Conservation (phyloP, 2,797 vertebrate species). For the Sebastes nivosus region DNA sequence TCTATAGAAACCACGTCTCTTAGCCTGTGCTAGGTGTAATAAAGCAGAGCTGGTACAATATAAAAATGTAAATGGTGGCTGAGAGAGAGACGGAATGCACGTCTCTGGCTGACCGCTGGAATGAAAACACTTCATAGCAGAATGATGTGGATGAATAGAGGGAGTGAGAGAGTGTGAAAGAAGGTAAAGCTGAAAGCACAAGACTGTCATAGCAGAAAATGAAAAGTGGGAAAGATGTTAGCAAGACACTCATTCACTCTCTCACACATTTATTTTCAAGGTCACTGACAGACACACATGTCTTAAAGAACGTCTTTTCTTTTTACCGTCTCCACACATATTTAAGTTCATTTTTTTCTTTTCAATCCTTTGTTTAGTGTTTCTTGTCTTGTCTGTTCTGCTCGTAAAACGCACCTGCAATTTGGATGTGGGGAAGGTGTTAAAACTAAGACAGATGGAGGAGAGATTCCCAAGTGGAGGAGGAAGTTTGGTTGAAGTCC, state of each 20-base stretch:
- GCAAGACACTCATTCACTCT: slow-evolving; percentile 1
- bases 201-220: neutral
- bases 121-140: slow-evolving; percentile 30
- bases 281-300: slow-evolving; percentile 1
- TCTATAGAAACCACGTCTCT: neutral
- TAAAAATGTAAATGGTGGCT: neutral
- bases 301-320: neutral
- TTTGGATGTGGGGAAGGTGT: slow-evolving; percentile 1
- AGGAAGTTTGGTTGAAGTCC: slow-evolving; percentile 44
- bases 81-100: neutral
- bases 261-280: slow-evolving; percentile 27
- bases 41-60: slow-evolving; percentile 12
- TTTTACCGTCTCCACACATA: neutral
- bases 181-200: slow-evolving; percentile 1
- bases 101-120: neutral
- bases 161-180: neutral
- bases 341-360: neutral
- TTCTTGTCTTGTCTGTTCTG: neutral
- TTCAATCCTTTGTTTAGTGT: neutral
- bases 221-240: neutral
- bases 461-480: slow-evolving; percentile 18
- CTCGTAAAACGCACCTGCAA: neutral
- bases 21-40: neutral
- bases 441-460: slow-evolving; percentile 31
- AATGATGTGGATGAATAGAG: slow-evolving; percentile 26